These are phyloP conservation scores for Drosophila subobscura DNA, from an alignment of 1,140 invertebrate genomes.

Conservation along the genomic window DNA sequence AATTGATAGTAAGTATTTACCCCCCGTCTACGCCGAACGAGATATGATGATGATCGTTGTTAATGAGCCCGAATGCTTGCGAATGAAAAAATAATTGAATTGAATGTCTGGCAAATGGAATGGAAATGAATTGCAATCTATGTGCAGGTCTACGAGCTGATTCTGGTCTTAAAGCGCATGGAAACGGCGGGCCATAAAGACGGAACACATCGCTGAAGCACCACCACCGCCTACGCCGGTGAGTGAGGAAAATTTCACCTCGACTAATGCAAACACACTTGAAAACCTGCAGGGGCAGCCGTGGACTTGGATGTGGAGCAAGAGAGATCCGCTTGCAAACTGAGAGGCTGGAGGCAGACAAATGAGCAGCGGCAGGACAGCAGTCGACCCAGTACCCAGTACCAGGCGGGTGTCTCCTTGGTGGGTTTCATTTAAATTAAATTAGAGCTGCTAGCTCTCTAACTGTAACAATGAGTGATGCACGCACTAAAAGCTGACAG, in stretches of 20 bases:
- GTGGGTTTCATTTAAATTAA: slow-evolving; percentile 75
- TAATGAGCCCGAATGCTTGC: slow-evolving; percentile 30
- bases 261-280: slow-evolving; percentile 47
- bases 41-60: slow-evolving; percentile 42
- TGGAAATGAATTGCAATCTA: slow-evolving; percentile 57
- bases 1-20: slow-evolving; percentile 38
- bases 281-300: slow-evolving; percentile 44
- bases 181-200: slow-evolving; percentile 66
- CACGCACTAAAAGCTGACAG: slow-evolving; percentile 74
- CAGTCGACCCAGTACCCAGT: slow-evolving; percentile 6
- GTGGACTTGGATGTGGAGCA: slow-evolving; percentile 23
- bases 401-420: slow-evolving; percentile 56
- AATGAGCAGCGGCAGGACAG: slow-evolving; percentile 45
- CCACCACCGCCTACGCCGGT: slow-evolving; percentile 51
- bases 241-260: slow-evolving; percentile 66
- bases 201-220: slow-evolving; percentile 56
- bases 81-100: slow-evolving; percentile 28
- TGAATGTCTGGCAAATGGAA: slow-evolving; percentile 56
- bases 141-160: slow-evolving; percentile 20
- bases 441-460: slow-evolving; percentile 78
- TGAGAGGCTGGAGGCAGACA: slow-evolving; percentile 60
- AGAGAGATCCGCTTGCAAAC: slow-evolving; percentile 55
- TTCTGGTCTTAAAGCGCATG: slow-evolving; percentile 61
- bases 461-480: slow-evolving; percentile 82
- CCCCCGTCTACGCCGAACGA: slow-evolving; percentile 15